A percentile compares a stretch with the other conserved stretches of the same genome.
These are phyloP conservation scores for Clarias gariepinus DNA, from an alignment of 2,113 vertebrate genomes.

Conservation along the genomic window DNA sequence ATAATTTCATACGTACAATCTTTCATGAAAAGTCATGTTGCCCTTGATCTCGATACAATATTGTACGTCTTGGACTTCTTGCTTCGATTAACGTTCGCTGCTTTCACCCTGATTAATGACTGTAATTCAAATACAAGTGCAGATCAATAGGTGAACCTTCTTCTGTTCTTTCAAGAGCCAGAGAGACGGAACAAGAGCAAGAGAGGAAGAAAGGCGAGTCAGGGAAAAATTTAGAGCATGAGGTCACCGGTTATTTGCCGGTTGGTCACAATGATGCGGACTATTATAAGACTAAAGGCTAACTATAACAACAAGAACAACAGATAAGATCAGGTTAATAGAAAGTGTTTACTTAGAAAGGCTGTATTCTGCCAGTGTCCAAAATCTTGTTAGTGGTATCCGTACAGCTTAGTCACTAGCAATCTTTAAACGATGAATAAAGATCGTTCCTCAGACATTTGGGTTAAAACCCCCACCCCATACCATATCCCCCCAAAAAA, in stretches of 20 bases:
- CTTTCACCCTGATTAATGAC: constrained; percentile 22
- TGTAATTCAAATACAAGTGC: constrained; percentile 22
- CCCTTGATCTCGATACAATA: background rate
- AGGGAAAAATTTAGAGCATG: background rate
- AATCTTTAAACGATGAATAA: too few relatives aligned
- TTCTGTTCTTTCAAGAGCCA: background rate
- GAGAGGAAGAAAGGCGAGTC: background rate
- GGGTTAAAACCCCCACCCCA: too few relatives aligned
- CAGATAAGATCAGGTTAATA: background rate
- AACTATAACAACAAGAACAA: background rate
- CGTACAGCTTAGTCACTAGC: too few relatives aligned
- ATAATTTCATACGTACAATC: background rate
- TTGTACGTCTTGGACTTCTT: background rate
- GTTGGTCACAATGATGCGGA: background rate
- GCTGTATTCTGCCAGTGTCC: background rate
- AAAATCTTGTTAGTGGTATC: background rate
- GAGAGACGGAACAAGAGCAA: background rate
- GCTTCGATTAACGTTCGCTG: constrained; percentile 4
- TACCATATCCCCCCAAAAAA: too few relatives aligned
- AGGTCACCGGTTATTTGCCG: background rate
- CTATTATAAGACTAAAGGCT: background rate
- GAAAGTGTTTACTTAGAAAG: background rate
- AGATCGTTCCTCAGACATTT: too few relatives aligned
- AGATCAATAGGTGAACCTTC: constrained; percentile 23
- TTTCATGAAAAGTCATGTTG: background rate